These are phyloP conservation scores for Aphelenchoides fujianensis DNA, from an alignment of 1,140 invertebrate species.

Conservation along the genomic window DNA sequence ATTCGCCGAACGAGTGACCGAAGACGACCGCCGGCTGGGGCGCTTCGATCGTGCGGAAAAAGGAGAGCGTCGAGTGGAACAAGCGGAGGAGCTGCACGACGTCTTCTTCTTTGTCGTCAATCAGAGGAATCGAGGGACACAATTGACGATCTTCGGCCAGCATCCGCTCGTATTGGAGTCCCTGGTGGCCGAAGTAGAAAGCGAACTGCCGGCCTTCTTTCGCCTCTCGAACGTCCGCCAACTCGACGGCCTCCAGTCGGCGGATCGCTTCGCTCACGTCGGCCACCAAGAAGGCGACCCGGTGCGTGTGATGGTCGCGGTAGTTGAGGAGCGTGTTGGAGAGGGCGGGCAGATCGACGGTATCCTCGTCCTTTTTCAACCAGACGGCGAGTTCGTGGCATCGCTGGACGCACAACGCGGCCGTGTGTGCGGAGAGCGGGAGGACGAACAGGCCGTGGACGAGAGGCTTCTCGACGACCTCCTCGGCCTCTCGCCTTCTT, in stretches of 20 bases:
- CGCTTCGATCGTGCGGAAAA: not conserved
- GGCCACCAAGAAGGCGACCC: conserved; percentile 15
- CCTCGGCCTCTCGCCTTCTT: too few species aligned
- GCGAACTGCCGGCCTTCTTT: conserved; percentile 26
- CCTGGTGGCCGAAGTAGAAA: conserved; percentile 53
- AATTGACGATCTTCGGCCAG: conserved; percentile 9
- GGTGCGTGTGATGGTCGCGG: conserved; percentile 24
- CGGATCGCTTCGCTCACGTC: conserved; percentile 23
- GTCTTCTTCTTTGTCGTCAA: not conserved
- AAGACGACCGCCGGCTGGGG: conserved; percentile 28
- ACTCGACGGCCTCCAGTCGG: not conserved
- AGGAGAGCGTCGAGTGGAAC: not conserved
- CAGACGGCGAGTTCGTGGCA: conserved; percentile 18
- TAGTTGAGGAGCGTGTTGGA: conserved; percentile 22
- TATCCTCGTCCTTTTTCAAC: not conserved
- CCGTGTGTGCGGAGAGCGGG: conserved; percentile 20
- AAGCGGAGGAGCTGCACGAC: not conserved
- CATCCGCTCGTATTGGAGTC: conserved; percentile 52
- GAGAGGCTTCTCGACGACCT: not conserved
- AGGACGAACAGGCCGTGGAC: conserved; percentile 15
- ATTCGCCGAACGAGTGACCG: conserved; percentile 55
- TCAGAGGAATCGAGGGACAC: not conserved
- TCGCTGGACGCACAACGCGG: conserved; percentile 11
- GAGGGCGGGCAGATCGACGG: not conserved
- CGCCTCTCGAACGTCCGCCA: not conserved